These are phyloP conservation scores for Cryptoprocta ferox DNA, from an alignment of 2,797 vertebrate genomes.

Conservation along the genomic window DNA sequence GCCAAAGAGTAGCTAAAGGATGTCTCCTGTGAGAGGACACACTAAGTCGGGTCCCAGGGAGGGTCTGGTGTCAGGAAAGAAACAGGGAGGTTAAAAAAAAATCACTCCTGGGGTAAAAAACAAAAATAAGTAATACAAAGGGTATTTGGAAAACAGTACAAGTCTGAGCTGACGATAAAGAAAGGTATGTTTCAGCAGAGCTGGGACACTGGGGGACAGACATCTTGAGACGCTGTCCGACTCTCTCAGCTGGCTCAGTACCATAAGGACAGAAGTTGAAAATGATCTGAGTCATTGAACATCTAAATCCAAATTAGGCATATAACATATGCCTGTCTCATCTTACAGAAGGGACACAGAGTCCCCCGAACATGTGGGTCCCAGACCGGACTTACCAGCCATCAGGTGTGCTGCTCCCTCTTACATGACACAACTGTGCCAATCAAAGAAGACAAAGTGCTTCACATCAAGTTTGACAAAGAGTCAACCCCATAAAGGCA, in stretches of 20 bases:
- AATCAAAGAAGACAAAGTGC: background rate
- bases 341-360: background rate
- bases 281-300: background rate
- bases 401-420: background rate
- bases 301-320: background rate
- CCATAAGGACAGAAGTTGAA: background rate
- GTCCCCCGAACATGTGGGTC: background rate
- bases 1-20: background rate
- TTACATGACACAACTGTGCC: background rate
- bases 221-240: background rate
- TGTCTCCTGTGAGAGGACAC: background rate
- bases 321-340: background rate
- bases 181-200: background rate
- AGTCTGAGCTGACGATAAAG: background rate
- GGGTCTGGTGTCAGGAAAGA: background rate
- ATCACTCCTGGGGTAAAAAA: background rate
- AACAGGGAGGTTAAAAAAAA: background rate
- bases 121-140: background rate
- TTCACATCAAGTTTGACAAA: background rate
- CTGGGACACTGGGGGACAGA: background rate
- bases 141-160: background rate
- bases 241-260: background rate
- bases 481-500: background rate
- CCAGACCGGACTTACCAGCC: background rate
- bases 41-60: background rate